Base-by-base conservation (phyloP, 2,113 vertebrate genomes). In the Apeltes quadracus region DNA sequence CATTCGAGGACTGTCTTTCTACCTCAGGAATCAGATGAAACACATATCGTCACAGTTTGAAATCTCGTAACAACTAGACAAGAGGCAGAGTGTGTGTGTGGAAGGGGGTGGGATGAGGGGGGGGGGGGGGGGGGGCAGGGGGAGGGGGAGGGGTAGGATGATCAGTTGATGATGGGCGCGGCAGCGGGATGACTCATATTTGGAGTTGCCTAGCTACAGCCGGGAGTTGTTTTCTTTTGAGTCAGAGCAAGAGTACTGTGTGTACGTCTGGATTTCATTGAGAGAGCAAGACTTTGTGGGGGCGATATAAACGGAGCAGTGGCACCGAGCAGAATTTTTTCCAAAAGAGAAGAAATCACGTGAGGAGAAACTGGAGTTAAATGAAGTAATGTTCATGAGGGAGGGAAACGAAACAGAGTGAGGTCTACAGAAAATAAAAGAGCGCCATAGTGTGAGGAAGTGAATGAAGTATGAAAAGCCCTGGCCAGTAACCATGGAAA, bases 131-230 rank as follows among this genome's bases (percentile, higher is more conserved):
- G 23, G 55, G 32, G 32, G 32, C n/a, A 34, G 43, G 62, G 23
- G 55, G 22, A 62, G 43, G 56, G 32, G 32, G 32, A 34, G 43
- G 62, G 23, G 55, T 20, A 62, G 43, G 56, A 3, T 55, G 72
- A 89, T 87, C 82, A 74, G 80, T 85, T 78, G 84, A 84, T 83
- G 83, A 90, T 79, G 90, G 92, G 92, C 64, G 92, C 85, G 90
- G 92, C 80, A 62, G 78, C 48, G 53, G 34, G 85, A 87, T 93
- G 92, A 93, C 87, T 93, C 92, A 93, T 88, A 86, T 91, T 93
- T 90, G 82, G 84, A 83, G 92, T 93, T 93, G 92, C 92, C 88
- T 92, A 93, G 92, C 80, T 91, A 92, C 92, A 57, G 78, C 77
- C 65, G 73, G 65, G 83, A 91, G 87, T 92, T 93, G 91, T 93